Conservation (phyloP, 2,113 vertebrate species). For the Geococcyx californianus region DNA sequence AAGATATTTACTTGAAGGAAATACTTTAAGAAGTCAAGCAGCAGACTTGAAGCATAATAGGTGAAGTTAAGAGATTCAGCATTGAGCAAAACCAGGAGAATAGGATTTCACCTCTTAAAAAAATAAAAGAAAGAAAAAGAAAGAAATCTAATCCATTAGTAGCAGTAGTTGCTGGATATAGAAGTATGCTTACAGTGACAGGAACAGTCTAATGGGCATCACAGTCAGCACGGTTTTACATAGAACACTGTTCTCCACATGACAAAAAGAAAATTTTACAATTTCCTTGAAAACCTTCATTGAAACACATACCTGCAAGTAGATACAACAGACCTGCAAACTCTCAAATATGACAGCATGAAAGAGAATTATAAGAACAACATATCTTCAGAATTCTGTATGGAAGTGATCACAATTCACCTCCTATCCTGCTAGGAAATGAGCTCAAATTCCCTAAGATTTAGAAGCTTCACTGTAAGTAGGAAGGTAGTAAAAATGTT, state of each 20-base stretch:
- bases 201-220: neutral
- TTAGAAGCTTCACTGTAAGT: neutral
- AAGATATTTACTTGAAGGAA: conserved; percentile 3
- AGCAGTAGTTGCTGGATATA: neutral
- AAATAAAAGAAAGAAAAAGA: neutral
- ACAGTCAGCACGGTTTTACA: neutral
- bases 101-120: neutral
- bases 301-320: neutral
- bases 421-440: neutral
- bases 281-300: neutral
- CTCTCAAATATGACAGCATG: neutral
- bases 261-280: neutral
- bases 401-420: neutral
- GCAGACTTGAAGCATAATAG: neutral
- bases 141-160: neutral
- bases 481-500: neutral
- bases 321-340: neutral
- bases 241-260: neutral
- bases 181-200: neutral
- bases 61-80: neutral
- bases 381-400: neutral
- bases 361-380: neutral
- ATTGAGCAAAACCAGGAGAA: neutral
- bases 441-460: neutral
- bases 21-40: neutral